Evolutionary conservation across 2,797 vertebrate species (phyloP).

Genomic region (Falco concolor): DNA sequence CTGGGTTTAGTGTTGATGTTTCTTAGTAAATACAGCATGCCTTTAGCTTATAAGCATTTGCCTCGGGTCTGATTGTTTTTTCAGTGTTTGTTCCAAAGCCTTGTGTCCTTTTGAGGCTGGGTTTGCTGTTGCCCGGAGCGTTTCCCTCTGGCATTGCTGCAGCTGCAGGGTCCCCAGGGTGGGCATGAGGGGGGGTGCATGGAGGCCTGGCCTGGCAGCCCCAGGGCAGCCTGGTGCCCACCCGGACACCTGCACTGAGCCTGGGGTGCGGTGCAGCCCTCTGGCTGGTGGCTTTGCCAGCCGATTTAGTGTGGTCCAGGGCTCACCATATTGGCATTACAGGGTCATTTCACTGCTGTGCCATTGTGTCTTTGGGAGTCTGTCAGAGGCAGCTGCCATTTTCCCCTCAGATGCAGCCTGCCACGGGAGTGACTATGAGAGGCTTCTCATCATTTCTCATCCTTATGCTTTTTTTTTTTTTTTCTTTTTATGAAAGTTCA

Average conservation of each 20-base stretch:
- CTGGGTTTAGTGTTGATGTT: neutral
- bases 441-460: neutral
- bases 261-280: neutral
- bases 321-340: neutral
- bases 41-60: neutral
- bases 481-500: neutral
- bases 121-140: neutral
- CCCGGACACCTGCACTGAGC: accelerated
- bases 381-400: neutral
- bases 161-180: neutral
- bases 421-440: neutral
- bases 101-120: neutral
- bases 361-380: neutral
- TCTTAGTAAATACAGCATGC: neutral
- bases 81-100: neutral
- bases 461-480: neutral
- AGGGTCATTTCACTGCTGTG: neutral
- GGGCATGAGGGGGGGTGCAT: accelerated
- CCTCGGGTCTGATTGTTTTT: neutral
- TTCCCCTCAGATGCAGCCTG: neutral
- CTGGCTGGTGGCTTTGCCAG: neutral
- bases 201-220: neutral
- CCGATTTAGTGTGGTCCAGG: accelerated
- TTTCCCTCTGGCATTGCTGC: neutral
- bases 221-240: accelerated